A percentile compares a stretch with the other conserved stretches of the same genome.
These are phyloP conservation scores for Zaprionus nigranus DNA, from an alignment of 1,140 invertebrate species.

Conservation along the genomic window DNA sequence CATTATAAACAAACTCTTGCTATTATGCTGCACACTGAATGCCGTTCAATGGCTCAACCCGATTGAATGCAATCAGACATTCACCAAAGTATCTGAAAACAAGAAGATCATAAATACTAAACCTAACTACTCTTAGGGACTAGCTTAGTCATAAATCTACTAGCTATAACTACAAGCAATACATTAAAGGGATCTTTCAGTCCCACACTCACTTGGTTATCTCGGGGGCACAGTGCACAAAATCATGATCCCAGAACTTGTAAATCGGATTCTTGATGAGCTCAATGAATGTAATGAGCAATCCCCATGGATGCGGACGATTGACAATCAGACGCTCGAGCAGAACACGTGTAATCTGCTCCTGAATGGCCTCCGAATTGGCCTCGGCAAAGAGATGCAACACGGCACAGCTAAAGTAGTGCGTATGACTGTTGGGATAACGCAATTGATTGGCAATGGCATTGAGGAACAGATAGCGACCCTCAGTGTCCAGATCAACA, in stretches of 20 bases:
- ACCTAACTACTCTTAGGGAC: not conserved
- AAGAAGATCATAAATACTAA: slow-evolving; percentile 49
- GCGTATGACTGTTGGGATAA: slow-evolving; percentile 99
- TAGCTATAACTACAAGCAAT: not conserved
- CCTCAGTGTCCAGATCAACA: slow-evolving; percentile 98
- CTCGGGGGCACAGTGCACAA: slow-evolving; percentile 99
- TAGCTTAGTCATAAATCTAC: not conserved
- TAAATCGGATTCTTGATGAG: slow-evolving; percentile 99
- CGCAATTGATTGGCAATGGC: slow-evolving; percentile 99
- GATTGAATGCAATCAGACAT: slow-evolving; percentile 86
- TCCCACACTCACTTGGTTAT: slow-evolving; percentile 94
- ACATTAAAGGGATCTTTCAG: not conserved
- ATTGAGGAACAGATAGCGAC: slow-evolving; percentile 98
- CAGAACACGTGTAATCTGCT: slow-evolving; percentile 95
- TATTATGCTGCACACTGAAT: slow-evolving; percentile 59
- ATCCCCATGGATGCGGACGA: slow-evolving; percentile 99
- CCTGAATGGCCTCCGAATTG: slow-evolving; percentile 97
- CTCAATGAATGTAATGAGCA: slow-evolving; percentile 99
- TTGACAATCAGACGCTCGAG: slow-evolving; percentile 99
- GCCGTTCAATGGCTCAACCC: slow-evolving; percentile 52
- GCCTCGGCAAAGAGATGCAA: slow-evolving; percentile 99
- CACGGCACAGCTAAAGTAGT: slow-evolving; percentile 99
- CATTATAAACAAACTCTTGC: slow-evolving; percentile 38
- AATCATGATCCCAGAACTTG: slow-evolving; percentile 99
- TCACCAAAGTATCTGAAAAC: slow-evolving; percentile 87